phyloP scores from a whole-genome alignment of 92 coral and sea anemone genomes.

The Hydrozoanthus gracilis region DNA sequence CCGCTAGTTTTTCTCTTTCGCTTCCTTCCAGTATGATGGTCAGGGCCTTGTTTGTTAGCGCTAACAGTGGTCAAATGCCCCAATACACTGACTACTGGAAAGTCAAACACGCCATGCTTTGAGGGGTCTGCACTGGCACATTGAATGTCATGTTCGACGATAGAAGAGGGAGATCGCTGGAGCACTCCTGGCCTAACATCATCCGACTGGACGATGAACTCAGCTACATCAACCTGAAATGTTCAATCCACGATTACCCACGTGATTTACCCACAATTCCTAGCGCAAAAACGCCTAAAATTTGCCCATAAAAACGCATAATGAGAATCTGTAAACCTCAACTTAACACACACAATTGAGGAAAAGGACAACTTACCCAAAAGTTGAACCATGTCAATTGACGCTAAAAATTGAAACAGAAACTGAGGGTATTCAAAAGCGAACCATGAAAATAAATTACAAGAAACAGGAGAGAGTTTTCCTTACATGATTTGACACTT shows the following conservation, averaged over 20 bases:
- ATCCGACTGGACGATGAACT: slow-evolving; percentile 76
- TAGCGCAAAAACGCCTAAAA: too few relatives aligned
- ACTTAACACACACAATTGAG: too few relatives aligned
- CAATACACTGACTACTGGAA: slow-evolving; percentile 84
- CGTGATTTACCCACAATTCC: not conserved
- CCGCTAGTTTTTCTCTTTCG: slow-evolving; percentile 59
- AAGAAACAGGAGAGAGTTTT: too few relatives aligned
- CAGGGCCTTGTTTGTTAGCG: slow-evolving; percentile 39
- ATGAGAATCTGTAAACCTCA: too few relatives aligned
- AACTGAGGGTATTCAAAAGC: too few relatives aligned
- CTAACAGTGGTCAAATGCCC: slow-evolving; percentile 67
- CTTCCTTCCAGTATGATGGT: slow-evolving; percentile 49
- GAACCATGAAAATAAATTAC: too few relatives aligned
- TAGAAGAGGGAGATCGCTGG: slow-evolving; percentile 33
- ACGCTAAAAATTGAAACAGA: too few relatives aligned
- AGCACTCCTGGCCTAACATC: slow-evolving; percentile 59
- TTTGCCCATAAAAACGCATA: too few relatives aligned
- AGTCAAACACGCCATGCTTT: slow-evolving; percentile 79
- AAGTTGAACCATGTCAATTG: too few relatives aligned
- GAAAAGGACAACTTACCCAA: too few relatives aligned
- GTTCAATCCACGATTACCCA: not conserved
- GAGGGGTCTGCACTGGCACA: slow-evolving; percentile 53
- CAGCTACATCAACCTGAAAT: slow-evolving; percentile 71
- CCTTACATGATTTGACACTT: too few relatives aligned
- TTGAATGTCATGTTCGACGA: slow-evolving; percentile 55